Base-by-base conservation (phyloP, 1,140 invertebrate genomes). In the Melipona quadrifasciata region DNA sequence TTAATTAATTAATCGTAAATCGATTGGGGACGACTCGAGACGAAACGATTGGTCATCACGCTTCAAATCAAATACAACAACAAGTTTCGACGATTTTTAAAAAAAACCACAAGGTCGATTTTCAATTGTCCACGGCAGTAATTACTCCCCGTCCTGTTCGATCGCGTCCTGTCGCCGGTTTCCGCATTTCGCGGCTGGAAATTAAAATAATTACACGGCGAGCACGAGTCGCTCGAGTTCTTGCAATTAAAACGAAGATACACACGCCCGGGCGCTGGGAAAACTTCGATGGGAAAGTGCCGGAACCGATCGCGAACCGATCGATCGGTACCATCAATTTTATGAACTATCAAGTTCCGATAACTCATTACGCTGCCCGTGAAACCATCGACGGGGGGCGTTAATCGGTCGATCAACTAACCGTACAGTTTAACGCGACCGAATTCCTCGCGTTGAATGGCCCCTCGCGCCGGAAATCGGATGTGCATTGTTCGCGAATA, bases 401-500 rank as follows among this genome's bases (percentile, higher is more conserved):
- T 81, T 81, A 81, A 83, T 83, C 75, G 74, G 31, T 58, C 74
- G 65, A 83, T 77, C 82, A 58, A 55, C 74, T 85, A 81, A 84
- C 73, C 72, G 78, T 78, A 76, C n/a, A 57, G 75, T 78, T 83
- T 77, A 76, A 78, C 51, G 61, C 53, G 75, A 70, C 73, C 53
- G 65, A 78, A 83, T 83, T 83, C 71, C 76, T 61, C 19, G 21
- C 31, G n/a, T 27, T 86, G 85, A 86, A 86, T 86, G 82, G 39
- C 34, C 34, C 17, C 39, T 0, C 51, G 55, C 58, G n/a, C 14
- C 86, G 86, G 86, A 87, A 87, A 86, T 86, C 84, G 86, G 86
- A 87, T 87, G 86, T 86, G 76, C 68, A 86, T 87, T 87, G 86
- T 87, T 58, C 84, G 17, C 58, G 14, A 65, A 8, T 70, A 84